Percentiles rank a stretch among this genome's conserved stretches.
phyloP scores from a whole-genome alignment of 1,140 invertebrate genomes.

The Pseudachorutes palmiensis region DNA sequence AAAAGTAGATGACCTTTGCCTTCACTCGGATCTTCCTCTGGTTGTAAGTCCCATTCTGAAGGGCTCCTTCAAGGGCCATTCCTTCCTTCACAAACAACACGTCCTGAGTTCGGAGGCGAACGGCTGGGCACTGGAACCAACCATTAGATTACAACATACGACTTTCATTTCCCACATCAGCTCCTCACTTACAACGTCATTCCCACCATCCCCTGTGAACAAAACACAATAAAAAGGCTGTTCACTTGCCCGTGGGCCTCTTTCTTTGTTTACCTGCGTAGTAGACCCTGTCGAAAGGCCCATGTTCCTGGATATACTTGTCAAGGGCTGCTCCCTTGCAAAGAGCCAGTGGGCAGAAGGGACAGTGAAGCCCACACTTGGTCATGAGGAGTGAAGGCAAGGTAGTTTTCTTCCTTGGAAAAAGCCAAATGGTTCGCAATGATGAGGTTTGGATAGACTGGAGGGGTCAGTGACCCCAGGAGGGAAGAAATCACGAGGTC shows the following conservation, averaged over 20 bases:
- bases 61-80: neutral
- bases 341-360: conserved; percentile 26
- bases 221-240: neutral
- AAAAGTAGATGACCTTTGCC: conserved; percentile 1
- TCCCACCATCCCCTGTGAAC: conserved; percentile 1
- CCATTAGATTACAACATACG: neutral
- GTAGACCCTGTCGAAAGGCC: conserved; percentile 29
- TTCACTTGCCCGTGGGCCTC: neutral
- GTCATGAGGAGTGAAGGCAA: conserved; percentile 29
- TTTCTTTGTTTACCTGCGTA: conserved; percentile 29
- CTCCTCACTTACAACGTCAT: neutral
- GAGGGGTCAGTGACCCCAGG: conserved; percentile 17
- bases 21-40: neutral
- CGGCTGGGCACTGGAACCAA: neutral
- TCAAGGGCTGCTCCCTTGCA: conserved; percentile 32
- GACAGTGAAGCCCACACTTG: conserved; percentile 19
- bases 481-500: conserved; percentile 31
- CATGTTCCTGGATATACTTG: conserved; percentile 25
- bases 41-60: conserved; percentile 7
- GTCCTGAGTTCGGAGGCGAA: neutral
- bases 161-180: neutral
- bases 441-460: conserved; percentile 24
- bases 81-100: conserved; percentile 2
- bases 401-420: conserved; percentile 2
- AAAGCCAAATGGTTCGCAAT: conserved; percentile 20